Percentiles rank a stretch among this genome's conserved stretches.
Conservation (phyloP, 2,113 vertebrate species). For the Ptychochromis oligacanthus region DNA sequence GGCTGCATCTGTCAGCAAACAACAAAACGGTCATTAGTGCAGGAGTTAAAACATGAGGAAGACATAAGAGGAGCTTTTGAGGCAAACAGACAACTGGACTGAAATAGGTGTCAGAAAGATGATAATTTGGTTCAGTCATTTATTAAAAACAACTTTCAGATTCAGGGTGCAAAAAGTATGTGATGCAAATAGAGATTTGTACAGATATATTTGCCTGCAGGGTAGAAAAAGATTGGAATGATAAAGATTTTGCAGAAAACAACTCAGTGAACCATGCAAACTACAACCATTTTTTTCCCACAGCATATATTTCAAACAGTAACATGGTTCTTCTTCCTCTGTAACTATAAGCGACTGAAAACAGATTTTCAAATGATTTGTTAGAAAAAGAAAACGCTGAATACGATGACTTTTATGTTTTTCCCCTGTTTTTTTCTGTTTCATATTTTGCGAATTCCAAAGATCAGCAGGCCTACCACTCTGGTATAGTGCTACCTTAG, state of each 20-base stretch:
- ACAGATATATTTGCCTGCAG: background rate
- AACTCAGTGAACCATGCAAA: background rate
- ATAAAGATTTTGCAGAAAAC: background rate
- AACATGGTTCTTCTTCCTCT: background rate
- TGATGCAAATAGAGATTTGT: conserved; percentile 1
- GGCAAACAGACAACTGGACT: background rate
- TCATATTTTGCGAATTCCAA: background rate
- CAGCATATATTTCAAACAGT: background rate
- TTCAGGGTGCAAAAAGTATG: conserved; percentile 30
- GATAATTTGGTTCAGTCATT: conserved; percentile 35
- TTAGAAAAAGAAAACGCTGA: background rate
- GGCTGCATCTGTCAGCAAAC: conserved; percentile 49
- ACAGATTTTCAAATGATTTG: background rate
- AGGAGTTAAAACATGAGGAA: conserved; percentile 16
- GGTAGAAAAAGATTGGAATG: background rate
- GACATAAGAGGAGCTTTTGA: background rate
- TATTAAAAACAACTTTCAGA: conserved; percentile 39
- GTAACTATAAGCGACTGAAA: background rate
- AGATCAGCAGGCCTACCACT: background rate
- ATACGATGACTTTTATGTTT: background rate
- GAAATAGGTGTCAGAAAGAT: conserved; percentile 8
- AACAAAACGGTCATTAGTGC: conserved; percentile 35
- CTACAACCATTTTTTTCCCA: background rate
- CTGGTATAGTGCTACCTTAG: background rate
- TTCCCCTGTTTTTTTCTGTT: no score